These are phyloP conservation scores for Nyctibius grandis DNA, from an alignment of 2,797 vertebrate genomes.

Conservation along the genomic window DNA sequence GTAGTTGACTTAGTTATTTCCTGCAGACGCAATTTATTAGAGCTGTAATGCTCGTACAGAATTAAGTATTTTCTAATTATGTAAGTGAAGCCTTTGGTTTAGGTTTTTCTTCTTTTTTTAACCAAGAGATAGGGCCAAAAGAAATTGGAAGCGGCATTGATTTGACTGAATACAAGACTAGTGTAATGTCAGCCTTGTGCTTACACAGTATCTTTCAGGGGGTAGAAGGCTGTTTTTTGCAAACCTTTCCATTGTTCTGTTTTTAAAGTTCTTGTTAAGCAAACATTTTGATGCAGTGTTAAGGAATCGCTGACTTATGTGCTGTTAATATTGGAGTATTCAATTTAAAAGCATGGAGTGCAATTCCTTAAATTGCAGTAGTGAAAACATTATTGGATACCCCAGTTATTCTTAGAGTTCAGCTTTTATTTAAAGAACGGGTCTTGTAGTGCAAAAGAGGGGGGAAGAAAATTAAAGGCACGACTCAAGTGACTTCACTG, in stretches of 20 bases:
- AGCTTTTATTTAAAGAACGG: not conserved
- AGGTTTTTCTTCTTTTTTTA: not conserved
- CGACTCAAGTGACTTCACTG: not conserved
- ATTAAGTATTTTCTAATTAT: conserved; percentile 1
- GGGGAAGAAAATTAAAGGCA: not conserved
- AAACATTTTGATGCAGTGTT: not conserved
- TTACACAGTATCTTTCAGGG: not conserved
- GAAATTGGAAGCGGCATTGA: not conserved
- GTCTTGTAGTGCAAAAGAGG: not conserved
- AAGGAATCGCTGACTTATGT: not conserved
- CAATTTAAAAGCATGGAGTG: not conserved
- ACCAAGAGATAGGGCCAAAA: not conserved
- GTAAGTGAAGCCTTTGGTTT: not conserved
- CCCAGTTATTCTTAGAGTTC: not conserved
- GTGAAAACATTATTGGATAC: not conserved
- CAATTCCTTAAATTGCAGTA: not conserved
- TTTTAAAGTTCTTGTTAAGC: not conserved
- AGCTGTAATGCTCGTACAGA: not conserved
- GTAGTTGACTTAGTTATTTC: not conserved
- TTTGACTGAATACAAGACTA: not conserved
- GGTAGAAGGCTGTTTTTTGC: not conserved
- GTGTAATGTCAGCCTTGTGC: not conserved
- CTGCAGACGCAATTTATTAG: not conserved
- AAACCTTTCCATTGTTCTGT: not conserved
- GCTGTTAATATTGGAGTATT: not conserved